A percentile compares a stretch with the other conserved stretches of the same genome.
phyloP scores from a whole-genome alignment of 2,888 invertebrate species.

The Endomychus coccineus region DNA sequence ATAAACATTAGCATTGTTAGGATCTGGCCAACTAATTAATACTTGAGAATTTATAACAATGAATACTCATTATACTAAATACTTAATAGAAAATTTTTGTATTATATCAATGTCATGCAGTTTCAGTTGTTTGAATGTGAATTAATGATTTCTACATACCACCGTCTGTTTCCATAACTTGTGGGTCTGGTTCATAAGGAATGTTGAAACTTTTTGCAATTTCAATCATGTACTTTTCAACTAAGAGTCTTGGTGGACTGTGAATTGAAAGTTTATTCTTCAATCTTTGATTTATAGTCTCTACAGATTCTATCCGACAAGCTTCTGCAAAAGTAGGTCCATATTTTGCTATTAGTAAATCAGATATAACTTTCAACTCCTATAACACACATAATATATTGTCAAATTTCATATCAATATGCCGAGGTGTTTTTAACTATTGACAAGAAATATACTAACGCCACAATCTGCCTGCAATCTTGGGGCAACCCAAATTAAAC shows the following conservation, averaged over 20 bases:
- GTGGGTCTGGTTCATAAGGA: conserved; percentile 90
- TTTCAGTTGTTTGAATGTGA: too few species aligned
- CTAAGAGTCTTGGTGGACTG: conserved; percentile 89
- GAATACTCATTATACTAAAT: too few species aligned
- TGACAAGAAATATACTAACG: conserved; percentile 38
- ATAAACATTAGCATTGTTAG: too few species aligned
- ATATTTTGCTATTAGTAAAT: conserved; percentile 85
- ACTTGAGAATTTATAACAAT: too few species aligned
- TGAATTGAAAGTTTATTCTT: conserved; percentile 90
- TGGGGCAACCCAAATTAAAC: conserved; percentile 95
- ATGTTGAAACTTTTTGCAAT: conserved; percentile 95
- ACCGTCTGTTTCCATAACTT: conserved; percentile 73
- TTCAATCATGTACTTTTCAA: conserved; percentile 92
- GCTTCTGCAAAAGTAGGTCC: conserved; percentile 89
- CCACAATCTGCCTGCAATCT: conserved; percentile 79
- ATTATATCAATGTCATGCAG: too few species aligned
- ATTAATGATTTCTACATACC: too few species aligned
- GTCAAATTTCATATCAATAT: too few species aligned
- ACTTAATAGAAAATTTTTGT: too few species aligned
- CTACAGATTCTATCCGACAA: conserved; percentile 73
- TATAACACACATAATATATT: conserved; percentile 26
- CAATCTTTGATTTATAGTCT: conserved; percentile 81
- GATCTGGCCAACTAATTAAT: too few species aligned
- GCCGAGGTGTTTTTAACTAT: too few species aligned
- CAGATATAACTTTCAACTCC: conserved; percentile 74